Evolutionary conservation across 1,140 invertebrate species (phyloP).

Genomic region (Thaumatotibia leucotreta): DNA sequence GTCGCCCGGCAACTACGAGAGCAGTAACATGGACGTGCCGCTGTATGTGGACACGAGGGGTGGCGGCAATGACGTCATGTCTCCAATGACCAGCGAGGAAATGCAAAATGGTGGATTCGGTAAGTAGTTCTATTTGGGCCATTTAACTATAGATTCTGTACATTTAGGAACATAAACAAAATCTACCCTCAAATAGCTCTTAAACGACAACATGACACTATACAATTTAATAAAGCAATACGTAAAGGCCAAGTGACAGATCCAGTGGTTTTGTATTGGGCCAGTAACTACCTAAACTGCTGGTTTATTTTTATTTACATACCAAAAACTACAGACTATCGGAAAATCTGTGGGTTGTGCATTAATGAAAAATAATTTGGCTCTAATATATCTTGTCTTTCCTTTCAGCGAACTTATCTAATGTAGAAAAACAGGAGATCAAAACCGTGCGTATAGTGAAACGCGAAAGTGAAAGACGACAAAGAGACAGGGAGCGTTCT

Average conservation of each 20-base stretch:
- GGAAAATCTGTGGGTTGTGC: no score
- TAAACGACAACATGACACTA: no score
- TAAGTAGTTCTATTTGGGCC: slow-evolving; percentile 23
- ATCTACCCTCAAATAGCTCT: no score
- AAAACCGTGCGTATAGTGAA: slow-evolving; percentile 96
- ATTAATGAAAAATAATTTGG: no score
- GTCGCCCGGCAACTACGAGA: slow-evolving; percentile 45
- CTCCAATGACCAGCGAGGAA: slow-evolving; percentile 70
- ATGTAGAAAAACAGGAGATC: slow-evolving; percentile 91
- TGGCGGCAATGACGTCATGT: slow-evolving; percentile 43
- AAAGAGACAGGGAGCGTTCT: slow-evolving; percentile 82
- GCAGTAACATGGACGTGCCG: slow-evolving; percentile 51
- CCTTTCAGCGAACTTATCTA: slow-evolving; percentile 82
- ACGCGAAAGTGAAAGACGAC: slow-evolving; percentile 89
- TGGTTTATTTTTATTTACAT: no score
- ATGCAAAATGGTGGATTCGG: slow-evolving; percentile 73
- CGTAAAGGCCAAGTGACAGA: no score
- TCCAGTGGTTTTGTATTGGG: no score
- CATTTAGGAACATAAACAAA: no score
- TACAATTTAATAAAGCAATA: no score
- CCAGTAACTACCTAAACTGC: no score
- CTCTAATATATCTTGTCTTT: no score
- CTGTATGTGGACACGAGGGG: slow-evolving; percentile 76
- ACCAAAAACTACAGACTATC: no score
- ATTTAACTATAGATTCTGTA: neutral